Evolutionary conservation across 1,140 invertebrate species (phyloP).

Genomic region (Drosophila pectinifera): DNA sequence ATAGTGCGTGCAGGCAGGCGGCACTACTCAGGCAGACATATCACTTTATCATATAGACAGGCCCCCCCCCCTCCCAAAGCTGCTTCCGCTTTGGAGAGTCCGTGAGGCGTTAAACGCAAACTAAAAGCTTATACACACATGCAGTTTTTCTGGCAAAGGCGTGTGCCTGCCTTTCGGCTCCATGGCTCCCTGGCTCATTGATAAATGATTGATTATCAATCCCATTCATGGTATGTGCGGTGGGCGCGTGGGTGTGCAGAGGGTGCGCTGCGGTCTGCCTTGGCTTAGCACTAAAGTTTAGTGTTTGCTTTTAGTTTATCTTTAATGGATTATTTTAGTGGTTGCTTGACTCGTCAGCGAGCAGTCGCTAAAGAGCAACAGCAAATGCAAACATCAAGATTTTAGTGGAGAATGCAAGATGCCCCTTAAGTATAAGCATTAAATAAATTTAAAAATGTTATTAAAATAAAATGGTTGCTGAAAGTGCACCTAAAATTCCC

Average conservation of each 20-base stretch:
- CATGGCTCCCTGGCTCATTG: slow-evolving; percentile 56
- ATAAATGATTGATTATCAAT: slow-evolving; percentile 82
- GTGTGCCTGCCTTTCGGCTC: slow-evolving; percentile 55
- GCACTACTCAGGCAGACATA: slow-evolving; percentile 43
- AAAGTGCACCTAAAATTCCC: neutral
- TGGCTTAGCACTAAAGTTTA: slow-evolving; percentile 77
- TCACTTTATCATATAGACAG: slow-evolving; percentile 63
- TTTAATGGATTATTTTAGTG: slow-evolving; percentile 83
- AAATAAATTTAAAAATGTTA: neutral
- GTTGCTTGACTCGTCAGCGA: slow-evolving; percentile 58
- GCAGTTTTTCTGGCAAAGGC: slow-evolving; percentile 53
- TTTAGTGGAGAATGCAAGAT: slow-evolving; percentile 9
- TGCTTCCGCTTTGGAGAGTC: slow-evolving; percentile 65
- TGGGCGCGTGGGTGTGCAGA: slow-evolving; percentile 41
- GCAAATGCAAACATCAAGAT: neutral
- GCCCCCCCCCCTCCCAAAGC: neutral
- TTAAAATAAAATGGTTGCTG: too few relatives aligned
- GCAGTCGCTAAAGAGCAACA: slow-evolving; percentile 18
- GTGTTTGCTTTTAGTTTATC: slow-evolving; percentile 82
- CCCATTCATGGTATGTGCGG: slow-evolving; percentile 25
- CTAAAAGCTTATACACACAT: slow-evolving; percentile 72
- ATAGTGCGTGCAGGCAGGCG: slow-evolving; percentile 58
- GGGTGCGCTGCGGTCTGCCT: slow-evolving; percentile 72
- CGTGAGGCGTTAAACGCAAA: slow-evolving; percentile 82
- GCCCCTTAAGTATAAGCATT: slow-evolving; percentile 2